Evolutionary conservation across 2,797 vertebrate species (phyloP).

Genomic region (Choloepus didactylus): DNA sequence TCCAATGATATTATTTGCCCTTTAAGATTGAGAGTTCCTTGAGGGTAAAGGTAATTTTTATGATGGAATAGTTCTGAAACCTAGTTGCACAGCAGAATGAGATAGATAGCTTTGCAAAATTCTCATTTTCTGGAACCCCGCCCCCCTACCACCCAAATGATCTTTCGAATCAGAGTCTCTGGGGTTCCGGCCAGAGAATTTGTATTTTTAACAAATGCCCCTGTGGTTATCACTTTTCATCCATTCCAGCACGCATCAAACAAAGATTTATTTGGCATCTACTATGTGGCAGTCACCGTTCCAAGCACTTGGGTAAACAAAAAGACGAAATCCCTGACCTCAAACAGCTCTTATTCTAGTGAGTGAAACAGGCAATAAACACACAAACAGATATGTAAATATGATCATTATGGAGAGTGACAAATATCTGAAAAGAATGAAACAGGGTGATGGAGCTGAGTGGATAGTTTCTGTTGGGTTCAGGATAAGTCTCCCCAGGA

Average conservation of each 20-base stretch:
- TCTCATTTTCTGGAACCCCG: slow-evolving; percentile 10
- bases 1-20: background rate
- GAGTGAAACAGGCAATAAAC: background rate
- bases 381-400: slow-evolving; percentile 2
- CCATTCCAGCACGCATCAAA: background rate
- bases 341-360: background rate
- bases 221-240: background rate
- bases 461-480: fast-evolving
- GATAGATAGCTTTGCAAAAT: background rate
- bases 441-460: background rate
- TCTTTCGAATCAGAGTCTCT: background rate
- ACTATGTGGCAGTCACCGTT: background rate
- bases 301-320: background rate
- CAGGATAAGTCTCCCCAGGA: background rate
- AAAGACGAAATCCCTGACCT: background rate
- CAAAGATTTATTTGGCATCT: background rate
- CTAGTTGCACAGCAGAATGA: background rate
- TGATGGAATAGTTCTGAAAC: background rate
- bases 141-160: background rate
- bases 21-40: slow-evolving; percentile 41
- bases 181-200: background rate
- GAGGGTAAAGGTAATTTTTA: slow-evolving; percentile 2
- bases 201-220: background rate
- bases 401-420: background rate
- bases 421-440: background rate